Conservation (phyloP, 1,140 invertebrate genomes). For the Sarcophaga bullata region DNA sequence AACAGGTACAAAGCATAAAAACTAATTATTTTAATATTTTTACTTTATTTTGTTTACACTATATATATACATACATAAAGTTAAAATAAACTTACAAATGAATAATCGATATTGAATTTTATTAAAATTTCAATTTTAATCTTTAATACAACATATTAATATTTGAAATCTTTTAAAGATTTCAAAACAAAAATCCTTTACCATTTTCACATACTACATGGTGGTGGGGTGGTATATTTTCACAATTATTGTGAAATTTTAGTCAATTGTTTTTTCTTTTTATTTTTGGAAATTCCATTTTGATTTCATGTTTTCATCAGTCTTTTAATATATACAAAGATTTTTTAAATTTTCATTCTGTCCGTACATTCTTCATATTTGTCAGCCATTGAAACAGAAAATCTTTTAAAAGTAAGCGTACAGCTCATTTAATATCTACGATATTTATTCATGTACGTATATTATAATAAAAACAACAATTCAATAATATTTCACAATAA, state of each 20-base stretch:
- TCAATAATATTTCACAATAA: no score
- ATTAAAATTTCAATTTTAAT: slow-evolving; percentile 16
- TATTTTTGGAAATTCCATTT: no score
- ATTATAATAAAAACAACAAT: no score
- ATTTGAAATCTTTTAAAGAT: neutral
- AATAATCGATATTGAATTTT: slow-evolving; percentile 10
- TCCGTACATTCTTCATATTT: no score
- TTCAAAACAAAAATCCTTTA: neutral
- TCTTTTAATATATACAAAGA: neutral
- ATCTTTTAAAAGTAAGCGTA: no score
- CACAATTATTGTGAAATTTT: neutral
- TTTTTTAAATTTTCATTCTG: no score
- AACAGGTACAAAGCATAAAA: slow-evolving; percentile 22
- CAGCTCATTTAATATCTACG: no score
- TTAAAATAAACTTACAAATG: neutral
- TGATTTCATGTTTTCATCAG: neutral
- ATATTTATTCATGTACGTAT: no score
- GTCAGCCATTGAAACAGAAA: no score
- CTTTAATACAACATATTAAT: neutral
- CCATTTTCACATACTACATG: neutral
- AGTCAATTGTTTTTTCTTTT: neutral
- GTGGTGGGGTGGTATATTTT: no score
- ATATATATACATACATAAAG: no score
- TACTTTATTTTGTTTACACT: neutral
- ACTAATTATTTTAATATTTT: neutral